phyloP scores from a whole-genome alignment of 2,888 invertebrate species.

The Caenorhabditis uteleia region DNA sequence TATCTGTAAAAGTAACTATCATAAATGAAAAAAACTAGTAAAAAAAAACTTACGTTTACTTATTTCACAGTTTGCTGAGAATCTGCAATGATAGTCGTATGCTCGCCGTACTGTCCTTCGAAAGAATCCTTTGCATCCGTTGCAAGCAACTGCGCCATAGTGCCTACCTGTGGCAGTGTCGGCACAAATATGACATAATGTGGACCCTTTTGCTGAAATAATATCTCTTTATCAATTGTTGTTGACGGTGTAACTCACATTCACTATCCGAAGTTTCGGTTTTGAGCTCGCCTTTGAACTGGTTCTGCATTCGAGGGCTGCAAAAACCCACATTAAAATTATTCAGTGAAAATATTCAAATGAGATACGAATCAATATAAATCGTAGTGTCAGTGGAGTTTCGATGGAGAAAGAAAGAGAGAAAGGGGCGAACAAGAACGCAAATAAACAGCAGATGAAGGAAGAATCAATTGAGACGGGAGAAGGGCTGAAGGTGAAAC shows the following conservation, averaged over 20 bases:
- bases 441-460: no score
- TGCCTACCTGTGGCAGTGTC: conserved; percentile 65
- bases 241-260: not conserved
- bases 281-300: conserved; percentile 3
- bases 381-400: no score
- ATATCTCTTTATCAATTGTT: no score
- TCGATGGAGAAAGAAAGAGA: no score
- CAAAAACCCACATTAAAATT: no score
- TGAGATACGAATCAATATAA: no score
- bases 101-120: conserved; percentile 64
- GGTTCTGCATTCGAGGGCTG: conserved; percentile 25
- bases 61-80: conserved; percentile 61
- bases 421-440: no score
- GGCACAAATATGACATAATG: conserved; percentile 63
- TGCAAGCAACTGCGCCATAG: conserved; percentile 63
- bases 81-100: conserved; percentile 66
- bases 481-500: no score
- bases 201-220: conserved; percentile 14
- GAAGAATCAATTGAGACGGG: no score
- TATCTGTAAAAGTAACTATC: conserved; percentile 51
- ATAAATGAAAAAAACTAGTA: not conserved
- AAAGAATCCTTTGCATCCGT: conserved; percentile 67
- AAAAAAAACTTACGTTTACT: conserved; percentile 58
- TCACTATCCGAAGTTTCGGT: conserved; percentile 7
- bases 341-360: no score